Percentiles rank a stretch among this genome's conserved stretches.
Evolutionary conservation across 2,888 invertebrate species (phyloP).

Genomic region (Andrena flavipes): DNA sequence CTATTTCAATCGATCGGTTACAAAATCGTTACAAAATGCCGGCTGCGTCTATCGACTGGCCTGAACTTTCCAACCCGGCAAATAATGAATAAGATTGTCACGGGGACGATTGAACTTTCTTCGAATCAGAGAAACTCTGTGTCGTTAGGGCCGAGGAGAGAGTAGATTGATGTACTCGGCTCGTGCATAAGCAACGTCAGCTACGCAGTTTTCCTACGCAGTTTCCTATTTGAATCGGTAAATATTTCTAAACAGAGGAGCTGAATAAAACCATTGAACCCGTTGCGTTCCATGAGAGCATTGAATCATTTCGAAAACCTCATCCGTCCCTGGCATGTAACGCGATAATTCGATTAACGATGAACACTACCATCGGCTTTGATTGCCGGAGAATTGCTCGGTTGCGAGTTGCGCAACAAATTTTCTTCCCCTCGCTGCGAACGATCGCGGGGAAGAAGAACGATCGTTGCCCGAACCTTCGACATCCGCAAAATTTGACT

Average conservation of each 20-base stretch:
- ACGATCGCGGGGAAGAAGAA: too few relatives aligned
- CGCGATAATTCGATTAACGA: neutral
- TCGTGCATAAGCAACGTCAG: conserved; percentile 8
- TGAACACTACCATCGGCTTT: neutral
- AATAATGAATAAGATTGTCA: conserved; percentile 5
- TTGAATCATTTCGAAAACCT: too few relatives aligned
- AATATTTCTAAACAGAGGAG: neutral
- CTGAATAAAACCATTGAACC: neutral
- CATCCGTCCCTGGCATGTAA: too few relatives aligned
- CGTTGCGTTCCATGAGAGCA: too few relatives aligned
- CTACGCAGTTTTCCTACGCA: neutral
- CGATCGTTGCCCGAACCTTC: neutral
- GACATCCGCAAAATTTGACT: neutral
- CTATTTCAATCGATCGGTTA: conserved; percentile 48
- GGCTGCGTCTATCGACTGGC: conserved; percentile 19
- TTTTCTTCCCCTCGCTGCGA: too few relatives aligned
- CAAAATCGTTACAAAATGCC: conserved; percentile 57
- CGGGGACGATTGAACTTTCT: conserved; percentile 51
- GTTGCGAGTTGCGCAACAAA: too few relatives aligned
- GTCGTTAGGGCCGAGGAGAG: conserved; percentile 19
- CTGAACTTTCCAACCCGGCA: conserved; percentile 41
- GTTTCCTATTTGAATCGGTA: neutral
- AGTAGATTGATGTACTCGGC: conserved; percentile 24
- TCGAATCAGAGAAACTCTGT: conserved; percentile 46
- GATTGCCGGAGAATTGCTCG: too few relatives aligned